These are phyloP conservation scores for Phenganax stokvisi DNA, from an alignment of 92 coral and sea anemone genomes.

Conservation along the genomic window DNA sequence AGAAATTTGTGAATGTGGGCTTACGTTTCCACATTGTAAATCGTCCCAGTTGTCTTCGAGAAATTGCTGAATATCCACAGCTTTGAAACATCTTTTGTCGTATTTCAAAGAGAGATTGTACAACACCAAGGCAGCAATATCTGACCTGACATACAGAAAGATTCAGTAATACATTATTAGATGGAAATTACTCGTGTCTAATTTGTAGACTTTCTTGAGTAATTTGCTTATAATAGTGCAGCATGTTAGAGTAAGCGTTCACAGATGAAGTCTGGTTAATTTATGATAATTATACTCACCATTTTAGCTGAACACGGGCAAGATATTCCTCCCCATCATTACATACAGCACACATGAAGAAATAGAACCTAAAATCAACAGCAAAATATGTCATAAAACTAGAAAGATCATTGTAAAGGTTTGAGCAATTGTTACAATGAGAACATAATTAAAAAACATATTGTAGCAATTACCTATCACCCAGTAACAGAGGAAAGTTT, in stretches of 20 bases:
- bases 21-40: slow-evolving; percentile 17
- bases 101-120: slow-evolving; percentile 16
- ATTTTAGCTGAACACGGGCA: slow-evolving; percentile 20
- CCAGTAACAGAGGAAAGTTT: slow-evolving; percentile 18
- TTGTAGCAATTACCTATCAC: slow-evolving; percentile 20
- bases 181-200: background rate
- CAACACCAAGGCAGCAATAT: slow-evolving; percentile 27
- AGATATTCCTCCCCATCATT: slow-evolving; percentile 27
- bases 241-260: no score
- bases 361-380: slow-evolving; percentile 10
- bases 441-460: background rate
- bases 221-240: no score
- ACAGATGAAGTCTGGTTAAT: no score
- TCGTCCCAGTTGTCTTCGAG: slow-evolving; percentile 24
- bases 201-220: background rate
- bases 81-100: slow-evolving; percentile 17
- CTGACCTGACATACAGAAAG: slow-evolving; percentile 11
- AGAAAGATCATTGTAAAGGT: background rate
- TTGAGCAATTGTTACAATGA: background rate
- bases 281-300: background rate
- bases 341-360: slow-evolving; percentile 20
- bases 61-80: slow-evolving; percentile 7
- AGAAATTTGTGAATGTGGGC: background rate
- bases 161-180: background rate
- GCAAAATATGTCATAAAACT: background rate